Evolutionary conservation across 2,888 invertebrate species (phyloP), one percentile per base, ranked within the genome.

Genomic region (Aporophyla nigra): DNA sequence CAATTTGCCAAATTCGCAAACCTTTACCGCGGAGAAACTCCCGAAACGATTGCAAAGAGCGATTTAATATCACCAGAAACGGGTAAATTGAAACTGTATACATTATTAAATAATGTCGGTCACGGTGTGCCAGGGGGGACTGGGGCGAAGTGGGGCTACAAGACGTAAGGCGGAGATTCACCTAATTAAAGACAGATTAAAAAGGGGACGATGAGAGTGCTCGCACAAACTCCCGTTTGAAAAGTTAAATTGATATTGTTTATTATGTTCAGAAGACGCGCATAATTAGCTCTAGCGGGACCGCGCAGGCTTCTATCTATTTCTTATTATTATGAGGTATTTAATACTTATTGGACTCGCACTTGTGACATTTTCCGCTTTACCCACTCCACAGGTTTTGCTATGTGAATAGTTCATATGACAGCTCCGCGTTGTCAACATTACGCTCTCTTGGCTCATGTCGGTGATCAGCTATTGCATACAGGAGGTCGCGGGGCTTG

Each of bases 121-220:
- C n/a, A 51, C n/a, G 43, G 49, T 10, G 53, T 53, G 53, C 12
- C 6, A 19, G 7, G 43, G 65, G n/a, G 54, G 24, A 27, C 58
- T 27, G 1, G 16, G 58, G 9, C 53, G 10, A 46, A 10, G 10
- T 7, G 33, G 43, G 0, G 1, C 0, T 21, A 0, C n/a, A 66
- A 75, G 76, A 56, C 33, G 69, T 43, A 65, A 14, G n/a, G 51
- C 0, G 56, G 43, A 54, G 59, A 58, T 67, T 74, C 71, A 71
- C 71, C 69, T 87, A 78, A 85, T 87, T 81, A 85, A 81, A 85
- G 75, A 74, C 74, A 85, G 71, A 87, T 87, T 87, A 78, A 85
- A 84, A 87, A 78, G 69, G 63, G 66, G 66, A 65, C 61, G 59
- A 56, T 54, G 63, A 80, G 56, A 65, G 78, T 74, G 59, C 58